These are phyloP conservation scores for Hypomesus transpacificus DNA, from an alignment of 2,113 vertebrate genomes.

Conservation along the genomic window DNA sequence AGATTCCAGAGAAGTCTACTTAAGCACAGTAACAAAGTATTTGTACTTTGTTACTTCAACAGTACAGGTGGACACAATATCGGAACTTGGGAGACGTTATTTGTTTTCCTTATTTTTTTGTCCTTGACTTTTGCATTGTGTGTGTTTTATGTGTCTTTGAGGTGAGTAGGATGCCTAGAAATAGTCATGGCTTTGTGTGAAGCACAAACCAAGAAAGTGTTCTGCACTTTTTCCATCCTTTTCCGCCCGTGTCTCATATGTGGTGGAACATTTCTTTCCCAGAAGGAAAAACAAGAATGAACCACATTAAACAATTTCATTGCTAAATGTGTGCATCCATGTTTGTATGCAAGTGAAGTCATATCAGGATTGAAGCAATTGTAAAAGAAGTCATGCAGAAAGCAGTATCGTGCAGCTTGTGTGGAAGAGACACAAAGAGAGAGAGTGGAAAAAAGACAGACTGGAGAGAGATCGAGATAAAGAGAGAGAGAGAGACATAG, in stretches of 20 bases:
- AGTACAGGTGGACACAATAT: conserved; percentile 32
- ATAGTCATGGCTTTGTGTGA: conserved; percentile 61
- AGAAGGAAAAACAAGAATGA: conserved; percentile 51
- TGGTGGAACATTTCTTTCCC: conserved; percentile 33
- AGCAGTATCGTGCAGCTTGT: conserved; percentile 17
- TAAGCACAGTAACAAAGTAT: too few species aligned
- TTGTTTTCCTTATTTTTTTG: conserved; percentile 23
- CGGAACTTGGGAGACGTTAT: conserved; percentile 44
- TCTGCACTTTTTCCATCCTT: conserved; percentile 56
- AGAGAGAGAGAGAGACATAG: background rate
- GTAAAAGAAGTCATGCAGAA: conserved; percentile 28
- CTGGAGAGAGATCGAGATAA: background rate
- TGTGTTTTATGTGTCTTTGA: conserved; percentile 20
- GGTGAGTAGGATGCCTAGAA: conserved; percentile 42
- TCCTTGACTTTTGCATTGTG: conserved; percentile 46
- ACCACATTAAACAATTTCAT: conserved; percentile 27
- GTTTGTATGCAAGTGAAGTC: conserved; percentile 56
- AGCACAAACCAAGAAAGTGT: conserved; percentile 58
- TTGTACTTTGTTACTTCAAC: background rate
- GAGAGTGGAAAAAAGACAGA: too few species aligned
- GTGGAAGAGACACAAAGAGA: too few species aligned
- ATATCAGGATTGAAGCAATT: conserved; percentile 31
- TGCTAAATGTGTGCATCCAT: conserved; percentile 41
- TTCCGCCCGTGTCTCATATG: conserved; percentile 48
- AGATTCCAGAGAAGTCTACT: too few species aligned